Base-by-base conservation (phyloP, 2,888 invertebrate genomes). In the Hofmannophila pseudospretella region DNA sequence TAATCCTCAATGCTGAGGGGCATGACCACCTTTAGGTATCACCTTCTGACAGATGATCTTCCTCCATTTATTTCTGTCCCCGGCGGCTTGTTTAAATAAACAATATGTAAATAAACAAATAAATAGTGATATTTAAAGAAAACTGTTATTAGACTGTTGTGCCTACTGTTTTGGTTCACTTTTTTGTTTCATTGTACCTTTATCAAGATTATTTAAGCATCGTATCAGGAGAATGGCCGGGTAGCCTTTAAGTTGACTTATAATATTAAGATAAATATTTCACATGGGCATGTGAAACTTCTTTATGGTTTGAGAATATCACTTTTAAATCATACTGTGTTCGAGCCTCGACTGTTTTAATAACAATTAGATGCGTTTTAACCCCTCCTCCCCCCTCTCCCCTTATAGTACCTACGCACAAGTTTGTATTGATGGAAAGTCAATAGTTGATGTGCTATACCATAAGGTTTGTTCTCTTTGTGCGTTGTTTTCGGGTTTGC, bases 191-290 rank as follows among this genome's bases (percentile, higher is more conserved):
- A n/a, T n/a, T n/a, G 16, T 16, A 16, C 3, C 16, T 16, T 4
- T 42, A 45, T 41, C 49, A 51, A 49, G 44, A 46, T 37, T 36
- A 35, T 39, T 40, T 32, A 23, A 39, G 34, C 43, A 41, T 40
- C 38, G 38, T 45, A 44, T 12, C 32, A 26, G 32, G 33, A 12
- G 34, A 37, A 38, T 29, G 34, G 37, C 8, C 29, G 31, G 34
- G 42, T 45, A 59, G 62, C 66, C 62, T 68, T 76, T 68, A 75
- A 74, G 85, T 86, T 86, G 82, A 85, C 86, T 79, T 86, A 85
- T 85, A 82, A 84, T 84, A 86, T 86, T 82, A 85, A 76, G 80
- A 74, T 82, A 86, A 84, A 85, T 84, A 85, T 86, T 86, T 86
- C 85, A 81, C 86, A 84, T 73, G 67, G 58, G 60, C 67, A 71